A percentile compares a stretch with the other conserved stretches of the same genome.
These are phyloP conservation scores for Athalia circularis DNA, from an alignment of 2,888 invertebrate genomes.

Conservation along the genomic window DNA sequence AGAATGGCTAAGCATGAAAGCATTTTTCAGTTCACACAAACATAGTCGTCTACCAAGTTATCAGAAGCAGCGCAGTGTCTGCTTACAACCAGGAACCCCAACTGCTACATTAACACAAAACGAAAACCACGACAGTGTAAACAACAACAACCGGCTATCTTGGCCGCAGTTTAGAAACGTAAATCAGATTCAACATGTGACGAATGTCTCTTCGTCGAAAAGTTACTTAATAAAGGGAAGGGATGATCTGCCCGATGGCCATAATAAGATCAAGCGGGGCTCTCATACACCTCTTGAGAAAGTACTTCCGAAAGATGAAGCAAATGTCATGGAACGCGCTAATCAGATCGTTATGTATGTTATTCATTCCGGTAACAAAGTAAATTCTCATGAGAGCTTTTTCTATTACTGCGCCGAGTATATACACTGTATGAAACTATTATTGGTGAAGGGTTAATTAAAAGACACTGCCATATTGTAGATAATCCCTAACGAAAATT, in stretches of 20 bases:
- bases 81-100: constrained; percentile 65
- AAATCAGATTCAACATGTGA: constrained; percentile 70
- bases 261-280: constrained; percentile 72
- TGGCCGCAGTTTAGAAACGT: constrained; percentile 77
- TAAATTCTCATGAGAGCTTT: constrained; percentile 44
- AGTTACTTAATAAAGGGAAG: constrained; percentile 66
- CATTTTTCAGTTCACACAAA: constrained; percentile 74
- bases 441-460: constrained; percentile 39
- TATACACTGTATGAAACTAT: constrained; percentile 17
- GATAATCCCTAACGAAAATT: constrained; percentile 28
- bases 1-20: constrained; percentile 68
- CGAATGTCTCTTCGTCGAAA: constrained; percentile 65
- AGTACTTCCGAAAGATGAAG: constrained; percentile 82
- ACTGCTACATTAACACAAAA: constrained; percentile 73
- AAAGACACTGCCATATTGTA: constrained; percentile 29
- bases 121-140: constrained; percentile 75
- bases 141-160: constrained; percentile 77
- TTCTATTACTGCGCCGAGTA: constrained; percentile 38
- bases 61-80: constrained; percentile 73
- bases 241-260: constrained; percentile 71
- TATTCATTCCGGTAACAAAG: constrained; percentile 54
- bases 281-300: constrained; percentile 76
- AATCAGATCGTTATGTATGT: constrained; percentile 93
- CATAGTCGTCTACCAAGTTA: constrained; percentile 71
- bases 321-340: constrained; percentile 89